Evolutionary conservation across 2,888 invertebrate species (phyloP).

Genomic region (Elgonia sp.): DNA sequence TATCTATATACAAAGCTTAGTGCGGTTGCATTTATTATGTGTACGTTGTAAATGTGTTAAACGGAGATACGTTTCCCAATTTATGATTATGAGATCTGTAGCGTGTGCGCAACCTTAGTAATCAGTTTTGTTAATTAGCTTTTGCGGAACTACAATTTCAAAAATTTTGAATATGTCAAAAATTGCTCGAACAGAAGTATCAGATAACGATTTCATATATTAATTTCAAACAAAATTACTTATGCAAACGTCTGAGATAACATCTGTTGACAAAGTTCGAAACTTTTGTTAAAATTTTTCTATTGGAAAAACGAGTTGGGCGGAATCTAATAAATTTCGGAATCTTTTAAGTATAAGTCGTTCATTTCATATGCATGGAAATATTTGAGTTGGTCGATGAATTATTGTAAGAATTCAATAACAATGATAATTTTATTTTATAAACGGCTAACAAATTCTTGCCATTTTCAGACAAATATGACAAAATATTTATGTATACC

Average conservation of each 20-base stretch:
- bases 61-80: slow-evolving; percentile 41
- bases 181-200: neutral
- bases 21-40: slow-evolving; percentile 45
- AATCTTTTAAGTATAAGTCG: neutral
- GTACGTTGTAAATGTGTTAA: slow-evolving; percentile 44
- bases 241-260: slow-evolving; percentile 2
- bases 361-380: slow-evolving; percentile 2
- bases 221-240: neutral
- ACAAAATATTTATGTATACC: neutral
- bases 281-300: slow-evolving; percentile 8
- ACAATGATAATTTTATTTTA: slow-evolving; percentile 8
- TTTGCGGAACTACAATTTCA: neutral
- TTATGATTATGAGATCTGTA: slow-evolving; percentile 40
- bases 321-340: neutral
- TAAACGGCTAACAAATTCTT: neutral
- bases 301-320: neutral
- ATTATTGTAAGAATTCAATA: slow-evolving; percentile 15
- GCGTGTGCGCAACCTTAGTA: slow-evolving; percentile 29
- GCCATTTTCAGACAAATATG: neutral
- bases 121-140: slow-evolving; percentile 46
- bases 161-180: neutral
- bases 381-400: slow-evolving; percentile 1
- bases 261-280: neutral
- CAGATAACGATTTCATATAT: neutral
- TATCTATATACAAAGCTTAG: slow-evolving; percentile 5